Base-by-base conservation (phyloP, 2,113 vertebrate genomes). In the Oncorhynchus masou region DNA sequence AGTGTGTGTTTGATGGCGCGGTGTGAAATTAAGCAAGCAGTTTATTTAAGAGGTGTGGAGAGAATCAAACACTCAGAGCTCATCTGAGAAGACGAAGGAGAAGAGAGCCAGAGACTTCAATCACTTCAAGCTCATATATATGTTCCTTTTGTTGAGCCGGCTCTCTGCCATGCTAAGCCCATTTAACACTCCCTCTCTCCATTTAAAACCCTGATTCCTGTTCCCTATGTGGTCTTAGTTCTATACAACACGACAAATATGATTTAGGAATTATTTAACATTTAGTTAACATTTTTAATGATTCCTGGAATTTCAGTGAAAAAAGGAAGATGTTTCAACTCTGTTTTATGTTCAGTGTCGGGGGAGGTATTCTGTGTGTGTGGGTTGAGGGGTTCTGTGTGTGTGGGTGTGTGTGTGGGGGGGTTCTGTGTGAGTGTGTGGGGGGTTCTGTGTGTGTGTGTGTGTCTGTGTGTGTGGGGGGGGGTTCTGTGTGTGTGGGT, bases 171-270 rank as follows among this genome's bases (percentile, higher is more conserved):
- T 91, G 83, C 92, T 97, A 97, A 97, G 95, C 95, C 96, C 96
- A 97, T 98, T 98, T 97, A 97, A 95, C 96, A 94, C 95, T 95
- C 95, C 94, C 94, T 90, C 66, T 20, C 92, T 86, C 91, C 92
- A 90, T 94, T 96, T 95, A 92, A 94, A 94, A 94, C 89, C 94
- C 88, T 88, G 91, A 92, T 88, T 85, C 27, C 31, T 68, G 88
- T 95, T 94, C 93, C 91, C 86, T 95, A 92, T 91, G 91, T 94
- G 92, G 94, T 94, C 92, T 96, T 96, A 94, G 95, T 96, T 92
- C 92, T 86, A 54, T 94, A 92, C 87, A 45, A 45, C 39, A 45
- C 9, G 8, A 45, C 13, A 16, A 75, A 90, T 88, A 81, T 84
- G 86, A 91, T 87, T 86, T 45, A 45, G 8, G 39, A 45, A 11